Evolutionary conservation across 2,797 vertebrate species (phyloP).

Genomic region (Cebuella pygmaea): DNA sequence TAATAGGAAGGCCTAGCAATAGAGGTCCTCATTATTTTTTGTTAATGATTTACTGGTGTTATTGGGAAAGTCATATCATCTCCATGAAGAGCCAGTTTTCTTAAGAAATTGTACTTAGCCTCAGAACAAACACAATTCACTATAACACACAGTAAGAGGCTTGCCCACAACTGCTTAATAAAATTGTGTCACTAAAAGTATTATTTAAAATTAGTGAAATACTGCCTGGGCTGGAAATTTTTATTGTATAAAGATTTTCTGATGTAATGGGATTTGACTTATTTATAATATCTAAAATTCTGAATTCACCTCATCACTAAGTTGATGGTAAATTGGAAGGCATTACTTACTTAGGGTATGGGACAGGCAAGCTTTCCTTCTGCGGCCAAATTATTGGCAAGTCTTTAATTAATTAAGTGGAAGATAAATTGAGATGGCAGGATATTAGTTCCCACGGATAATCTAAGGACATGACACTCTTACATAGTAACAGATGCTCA

Average conservation of each 20-base stretch:
- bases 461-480: conserved; percentile 13
- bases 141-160: neutral
- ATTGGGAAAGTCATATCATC: neutral
- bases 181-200: conserved; percentile 49
- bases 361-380: conserved; percentile 57
- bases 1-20: neutral
- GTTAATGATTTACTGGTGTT: conserved; percentile 36
- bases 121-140: conserved; percentile 36
- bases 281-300: conserved; percentile 42
- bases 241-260: conserved; percentile 70
- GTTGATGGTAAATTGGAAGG: conserved; percentile 12
- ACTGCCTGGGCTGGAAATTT: conserved; percentile 64
- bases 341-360: conserved; percentile 51
- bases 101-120: conserved; percentile 32
- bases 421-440: conserved; percentile 61
- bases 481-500: conserved; percentile 46
- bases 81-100: neutral
- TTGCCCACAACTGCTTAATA: conserved; percentile 38
- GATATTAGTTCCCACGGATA: conserved; percentile 52
- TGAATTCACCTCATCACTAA: conserved; percentile 30
- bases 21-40: neutral
- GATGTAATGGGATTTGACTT: conserved; percentile 53
- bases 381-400: conserved; percentile 64
- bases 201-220: conserved; percentile 73
- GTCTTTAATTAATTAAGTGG: conserved; percentile 66